Base-by-base conservation (phyloP, 2,888 invertebrate genomes). In the Zygothrica quintamaculata region DNA sequence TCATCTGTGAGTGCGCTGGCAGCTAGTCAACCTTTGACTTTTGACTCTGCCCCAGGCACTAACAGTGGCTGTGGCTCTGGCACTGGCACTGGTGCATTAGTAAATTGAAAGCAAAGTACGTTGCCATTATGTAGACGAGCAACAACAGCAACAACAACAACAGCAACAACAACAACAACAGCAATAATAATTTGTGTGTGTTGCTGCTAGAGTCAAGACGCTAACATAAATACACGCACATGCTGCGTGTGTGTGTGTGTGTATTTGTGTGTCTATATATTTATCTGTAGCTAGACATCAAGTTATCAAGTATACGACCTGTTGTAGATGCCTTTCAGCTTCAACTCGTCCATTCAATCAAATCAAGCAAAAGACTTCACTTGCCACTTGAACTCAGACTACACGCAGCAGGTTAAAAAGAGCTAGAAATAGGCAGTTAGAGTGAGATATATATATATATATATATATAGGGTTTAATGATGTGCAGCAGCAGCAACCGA, bases 61-160 rank as follows among this genome's bases (percentile, higher is more conserved):
- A 5, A 22, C 18, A 22, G 18, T 22, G 18, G 18, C 18, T 22
- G 18, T 22, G 18, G 18, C 18, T 3, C 65, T 50, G 68, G 18
- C 18, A 22, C 65, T 50, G 68, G 48, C 74, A 57, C 46, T 55
- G 58, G 74, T 81, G 84, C 81, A 81, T 86, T 81, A 81, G 87
- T 70, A 81, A 84, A 81, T 81, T 86, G 84, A 84, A 81, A 84
- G 84, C 74, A 69, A 70, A 79, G 73, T 65, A 66, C 58, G 56
- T 51, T 56, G 64, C 51, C 59, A 61, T 75, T 78, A 69, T 68
- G 64, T 60, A 52, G 57, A 66, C 48, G 62, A 53, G 40, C 34
- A 42, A 33, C 64, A 64, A 33, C 48, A 61, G 64, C 69, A 50
- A n/a, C n/a, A n/a, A n/a, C n/a, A n/a, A n/a, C n/a, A n/a, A n/a